Evolutionary conservation across 2,888 invertebrate genomes (phyloP), one percentile per base, ranked within the genome.

Genomic region (Notocelia uddmanniana): DNA sequence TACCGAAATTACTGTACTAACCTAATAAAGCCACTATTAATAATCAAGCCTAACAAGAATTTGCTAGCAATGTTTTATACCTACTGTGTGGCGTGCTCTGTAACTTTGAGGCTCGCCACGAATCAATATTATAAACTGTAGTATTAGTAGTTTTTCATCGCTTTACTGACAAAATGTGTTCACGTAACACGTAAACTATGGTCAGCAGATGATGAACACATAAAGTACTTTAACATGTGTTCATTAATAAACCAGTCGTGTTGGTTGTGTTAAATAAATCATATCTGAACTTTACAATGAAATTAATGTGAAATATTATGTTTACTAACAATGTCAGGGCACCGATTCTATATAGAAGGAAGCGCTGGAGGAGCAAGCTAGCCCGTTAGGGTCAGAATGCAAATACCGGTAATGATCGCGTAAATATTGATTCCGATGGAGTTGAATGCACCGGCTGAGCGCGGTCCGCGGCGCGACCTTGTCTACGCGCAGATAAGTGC

Each of bases 391-490:
- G 10, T 54, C 37, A 37, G 48, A 26, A 45, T 23, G 55, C 67
- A 26, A 70, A 50, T 57, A 59, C 52, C 59, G 60, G 58, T 50
- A 57, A 62, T 72, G 55, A 60, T 68, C 71, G 73, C 74, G 76
- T 76, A 76, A 82, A 81, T 81, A 85, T 82, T 81, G 81, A 80
- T 79, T 66, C 74, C 76, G 76, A 80, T 76, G 73, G 83, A 88
- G 90, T 92, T 92, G 90, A 91, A 92, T 90, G 91, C 89, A 90
- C 91, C 83, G 81, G 79, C n/a, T n/a, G n/a, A 79, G 78, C 77
- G 79, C 79, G 81, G 69, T 79, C 78, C 68, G 52, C 73, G 74
- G 71, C 73, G 85, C 86, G 90, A 86, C 91, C 90, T 91, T 91
- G 91, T 75, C 81, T 78, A 78, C 79, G 78, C 79, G 75, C 76